phyloP scores from a whole-genome alignment of 2,888 invertebrate species.

The Ichneumoninae sp. region DNA sequence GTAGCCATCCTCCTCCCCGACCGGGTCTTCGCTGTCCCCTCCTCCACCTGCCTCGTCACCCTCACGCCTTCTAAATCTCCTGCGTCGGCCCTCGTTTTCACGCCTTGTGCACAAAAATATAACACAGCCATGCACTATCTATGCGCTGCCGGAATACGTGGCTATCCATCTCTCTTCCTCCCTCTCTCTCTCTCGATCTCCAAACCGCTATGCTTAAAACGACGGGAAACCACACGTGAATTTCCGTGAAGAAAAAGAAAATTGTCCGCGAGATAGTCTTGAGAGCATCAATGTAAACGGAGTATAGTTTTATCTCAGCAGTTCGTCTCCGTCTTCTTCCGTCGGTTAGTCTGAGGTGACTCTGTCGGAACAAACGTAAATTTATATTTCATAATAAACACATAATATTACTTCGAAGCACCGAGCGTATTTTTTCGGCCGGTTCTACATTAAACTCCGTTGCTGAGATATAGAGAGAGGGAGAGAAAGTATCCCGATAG shows the following conservation, averaged over 20 bases:
- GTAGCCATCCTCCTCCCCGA: constrained; percentile 87
- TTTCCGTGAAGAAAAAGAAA: background rate
- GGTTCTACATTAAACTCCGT: background rate
- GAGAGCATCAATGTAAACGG: background rate
- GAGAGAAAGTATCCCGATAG: constrained; percentile 25
- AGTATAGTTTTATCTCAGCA: background rate
- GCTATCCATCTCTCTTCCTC: constrained; percentile 39
- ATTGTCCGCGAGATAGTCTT: background rate
- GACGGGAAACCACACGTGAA: background rate
- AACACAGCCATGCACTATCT: constrained; percentile 82
- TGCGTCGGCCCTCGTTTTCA: constrained; percentile 82
- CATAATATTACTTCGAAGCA: background rate
- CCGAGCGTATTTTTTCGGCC: background rate
- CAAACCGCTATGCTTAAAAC: background rate
- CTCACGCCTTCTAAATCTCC: constrained; percentile 81
- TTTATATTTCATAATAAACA: background rate
- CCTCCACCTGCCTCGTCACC: constrained; percentile 79
- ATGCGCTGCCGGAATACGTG: constrained; percentile 58
- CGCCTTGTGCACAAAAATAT: constrained; percentile 82
- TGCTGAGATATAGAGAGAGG: constrained; percentile 18
- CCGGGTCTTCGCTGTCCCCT: constrained; percentile 78
- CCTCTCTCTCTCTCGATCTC: constrained; percentile 15
- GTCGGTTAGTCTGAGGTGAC: background rate
- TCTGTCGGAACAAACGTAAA: background rate
- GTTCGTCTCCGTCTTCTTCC: background rate